A percentile compares a stretch with the other conserved stretches of the same genome.
These are phyloP conservation scores for Poecilia picta DNA, from an alignment of 2,797 vertebrate species.

Conservation along the genomic window DNA sequence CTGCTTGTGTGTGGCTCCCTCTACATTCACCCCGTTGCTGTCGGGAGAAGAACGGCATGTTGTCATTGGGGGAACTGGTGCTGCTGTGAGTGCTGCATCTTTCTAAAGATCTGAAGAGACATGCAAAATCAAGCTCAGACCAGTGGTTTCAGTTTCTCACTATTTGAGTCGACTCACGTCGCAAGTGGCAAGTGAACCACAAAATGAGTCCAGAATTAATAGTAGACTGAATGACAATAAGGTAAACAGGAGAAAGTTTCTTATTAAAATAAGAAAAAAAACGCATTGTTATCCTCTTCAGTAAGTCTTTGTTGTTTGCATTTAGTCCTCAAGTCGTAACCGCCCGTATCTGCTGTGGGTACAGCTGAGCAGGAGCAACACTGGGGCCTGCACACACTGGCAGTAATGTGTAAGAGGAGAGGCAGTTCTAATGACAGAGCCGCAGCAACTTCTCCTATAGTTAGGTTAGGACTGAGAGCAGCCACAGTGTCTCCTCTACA, in stretches of 20 bases:
- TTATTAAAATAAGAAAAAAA: neutral
- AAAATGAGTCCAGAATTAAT: neutral
- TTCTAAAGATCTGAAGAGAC: neutral
- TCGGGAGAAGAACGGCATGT: constrained; percentile 13
- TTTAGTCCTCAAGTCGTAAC: constrained; percentile 11
- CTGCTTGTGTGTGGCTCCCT: constrained; percentile 97
- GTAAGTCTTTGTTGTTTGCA: neutral
- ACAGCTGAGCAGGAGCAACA: constrained; percentile 32
- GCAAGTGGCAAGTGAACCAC: neutral
- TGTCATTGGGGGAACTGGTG: neutral
- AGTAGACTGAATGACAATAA: neutral
- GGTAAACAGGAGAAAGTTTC: neutral
- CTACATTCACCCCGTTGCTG: constrained; percentile 95
- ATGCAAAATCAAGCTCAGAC: neutral
- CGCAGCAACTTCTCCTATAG: constrained; percentile 17
- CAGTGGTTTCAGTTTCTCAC: neutral
- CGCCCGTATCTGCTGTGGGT: constrained; percentile 17
- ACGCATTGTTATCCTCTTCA: neutral
- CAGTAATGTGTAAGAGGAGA: constrained; percentile 26
- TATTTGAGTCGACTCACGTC: neutral
- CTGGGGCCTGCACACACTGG: constrained; percentile 34
- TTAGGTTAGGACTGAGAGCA: constrained; percentile 33
- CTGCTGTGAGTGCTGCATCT: neutral
- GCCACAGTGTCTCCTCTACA: constrained; percentile 5
- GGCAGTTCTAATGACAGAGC: constrained; percentile 37